Evolutionary conservation across 2,797 vertebrate species (phyloP).

Genomic region (Peromyscus eremicus): DNA sequence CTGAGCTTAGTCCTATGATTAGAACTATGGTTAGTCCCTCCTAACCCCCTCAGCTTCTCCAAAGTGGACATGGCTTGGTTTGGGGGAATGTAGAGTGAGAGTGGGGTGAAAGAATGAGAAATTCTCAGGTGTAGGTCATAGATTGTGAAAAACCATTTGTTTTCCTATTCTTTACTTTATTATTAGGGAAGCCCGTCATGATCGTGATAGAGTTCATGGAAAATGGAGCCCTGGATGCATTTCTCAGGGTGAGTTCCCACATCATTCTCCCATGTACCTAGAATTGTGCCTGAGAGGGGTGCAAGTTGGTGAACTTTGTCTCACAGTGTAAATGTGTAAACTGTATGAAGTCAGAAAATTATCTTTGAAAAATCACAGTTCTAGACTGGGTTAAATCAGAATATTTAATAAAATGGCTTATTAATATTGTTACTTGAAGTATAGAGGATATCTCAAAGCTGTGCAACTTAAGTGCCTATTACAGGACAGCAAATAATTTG

Average conservation of each 20-base stretch:
- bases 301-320: conserved; percentile 25
- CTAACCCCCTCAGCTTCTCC: conserved; percentile 72
- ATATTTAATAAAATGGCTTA: conserved; percentile 60
- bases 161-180: conserved; percentile 69
- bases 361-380: conserved; percentile 75
- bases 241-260: conserved; percentile 96
- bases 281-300: background rate
- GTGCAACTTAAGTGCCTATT: background rate
- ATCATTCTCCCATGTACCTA: conserved; percentile 33
- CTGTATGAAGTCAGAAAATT: conserved; percentile 56
- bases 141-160: conserved; percentile 79
- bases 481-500: background rate
- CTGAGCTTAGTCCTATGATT: conserved; percentile 70
- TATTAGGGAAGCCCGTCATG: conserved; percentile 98
- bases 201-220: conserved; percentile 99
- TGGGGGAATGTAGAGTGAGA: background rate
- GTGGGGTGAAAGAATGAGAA: background rate
- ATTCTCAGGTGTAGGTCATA: conserved; percentile 58
- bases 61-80: conserved; percentile 56
- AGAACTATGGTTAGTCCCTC: conserved; percentile 67
- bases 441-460: conserved; percentile 51
- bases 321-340: conserved; percentile 64
- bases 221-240: conserved; percentile 98
- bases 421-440: conserved; percentile 57
- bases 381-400: conserved; percentile 50